phyloP scores from a whole-genome alignment of 1,140 invertebrate species.

The Helicorthomorpha holstii region DNA sequence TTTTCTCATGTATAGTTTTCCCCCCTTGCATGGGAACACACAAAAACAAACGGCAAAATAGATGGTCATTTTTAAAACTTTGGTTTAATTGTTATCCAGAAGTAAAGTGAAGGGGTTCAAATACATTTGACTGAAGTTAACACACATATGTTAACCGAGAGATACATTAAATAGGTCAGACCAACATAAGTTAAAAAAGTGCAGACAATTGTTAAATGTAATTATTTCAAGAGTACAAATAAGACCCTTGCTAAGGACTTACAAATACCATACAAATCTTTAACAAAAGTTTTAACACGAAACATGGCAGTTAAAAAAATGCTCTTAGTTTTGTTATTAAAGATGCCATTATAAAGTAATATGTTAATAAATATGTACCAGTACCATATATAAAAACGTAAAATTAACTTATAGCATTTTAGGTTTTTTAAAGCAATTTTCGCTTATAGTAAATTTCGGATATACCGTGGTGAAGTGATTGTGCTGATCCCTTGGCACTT shows the following conservation, averaged over 20 bases:
- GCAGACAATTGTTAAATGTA: neutral
- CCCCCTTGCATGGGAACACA: neutral
- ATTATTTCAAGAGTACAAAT: neutral
- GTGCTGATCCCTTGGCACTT: neutral
- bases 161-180: neutral
- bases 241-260: neutral
- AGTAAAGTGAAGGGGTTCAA: neutral
- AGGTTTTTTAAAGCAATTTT: neutral
- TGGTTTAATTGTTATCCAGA: neutral
- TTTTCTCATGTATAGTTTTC: neutral
- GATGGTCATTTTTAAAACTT: neutral
- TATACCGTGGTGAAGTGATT: neutral
- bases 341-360: neutral
- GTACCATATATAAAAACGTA: neutral
- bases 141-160: neutral
- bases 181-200: neutral
- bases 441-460: neutral
- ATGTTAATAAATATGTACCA: neutral
- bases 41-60: neutral
- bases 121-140: neutral
- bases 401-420: neutral
- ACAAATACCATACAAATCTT: neutral
- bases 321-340: neutral
- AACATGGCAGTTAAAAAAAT: neutral
- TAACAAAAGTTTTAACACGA: neutral